Base-by-base conservation (phyloP, 1,140 invertebrate species). In the Lordiphosa stackelbergi region DNA sequence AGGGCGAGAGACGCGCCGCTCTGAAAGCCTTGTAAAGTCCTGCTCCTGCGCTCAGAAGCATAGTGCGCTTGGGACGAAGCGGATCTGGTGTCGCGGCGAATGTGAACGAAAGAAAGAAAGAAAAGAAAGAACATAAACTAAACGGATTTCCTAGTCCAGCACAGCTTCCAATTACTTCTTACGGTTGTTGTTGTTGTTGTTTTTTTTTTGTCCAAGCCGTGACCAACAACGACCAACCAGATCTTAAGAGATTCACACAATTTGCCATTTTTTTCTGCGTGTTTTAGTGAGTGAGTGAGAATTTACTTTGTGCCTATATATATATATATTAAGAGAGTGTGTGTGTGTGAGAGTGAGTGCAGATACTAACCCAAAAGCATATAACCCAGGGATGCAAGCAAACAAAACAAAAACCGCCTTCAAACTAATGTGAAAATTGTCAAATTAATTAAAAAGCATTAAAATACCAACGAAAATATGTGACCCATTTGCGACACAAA, bases 21-120 rank as follows among this genome's bases (percentile, higher is more conserved):
- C 28, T 52, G 53, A 37, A 51, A 28, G 59, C 72, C 60, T 58
- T 56, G 22, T 53, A 55, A 54, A 42, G 74, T 63, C 60, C 58
- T 73, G 69, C 59, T 68, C 64, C 60, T 71, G 69, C 65, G 69
- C 71, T 81, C 77, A 81, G 75, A 75, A 81, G 63, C 75, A 83
- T 83, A 72, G 71, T 59, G 77, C 72, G 68, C 77, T 66, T 81
- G 59, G 63, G 55, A 71, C 66, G 68, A 55, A 75, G 63, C 77
- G 77, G 75, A 70, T 81, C 77, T 81, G 58, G 55, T 71, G 66
- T 74, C 61, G 54, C 45, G 56, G 42, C 58, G 59, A 52, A 31
- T 31, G 12, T 31, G 49, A 42, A 40, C 38, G 12, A 16, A 51
- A 53, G 54, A 5, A 28, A 48, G 11, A 48, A 28, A n/a, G n/a